A percentile compares a stretch with the other conserved stretches of the same genome.
Evolutionary conservation across 2,113 vertebrate genomes (phyloP).

Genomic region (Ciconia stormi): DNA sequence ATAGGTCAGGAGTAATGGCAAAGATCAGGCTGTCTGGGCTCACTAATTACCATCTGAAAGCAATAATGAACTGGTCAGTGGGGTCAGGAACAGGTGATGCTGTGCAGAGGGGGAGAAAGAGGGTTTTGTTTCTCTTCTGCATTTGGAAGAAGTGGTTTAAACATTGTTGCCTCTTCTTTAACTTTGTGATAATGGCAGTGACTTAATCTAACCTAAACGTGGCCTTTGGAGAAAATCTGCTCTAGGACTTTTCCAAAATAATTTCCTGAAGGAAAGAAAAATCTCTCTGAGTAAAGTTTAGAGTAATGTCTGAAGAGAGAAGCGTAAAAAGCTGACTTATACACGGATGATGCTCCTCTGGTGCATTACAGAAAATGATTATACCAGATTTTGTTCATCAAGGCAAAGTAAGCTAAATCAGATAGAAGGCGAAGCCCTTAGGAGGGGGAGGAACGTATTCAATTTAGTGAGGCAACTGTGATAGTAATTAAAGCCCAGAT

Average conservation of each 20-base stretch:
- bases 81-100: constrained; percentile 63
- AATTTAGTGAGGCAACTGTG: constrained; percentile 58
- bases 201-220: constrained; percentile 26
- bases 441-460: constrained; percentile 29
- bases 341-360: constrained; percentile 40
- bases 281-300: not conserved
- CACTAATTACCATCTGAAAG: constrained; percentile 62
- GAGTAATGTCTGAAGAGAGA: not conserved
- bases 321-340: constrained; percentile 32
- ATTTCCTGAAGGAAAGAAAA: constrained; percentile 42
- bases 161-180: not conserved
- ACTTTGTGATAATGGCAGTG: not conserved
- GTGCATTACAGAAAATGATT: constrained; percentile 48
- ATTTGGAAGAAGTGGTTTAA: not conserved
- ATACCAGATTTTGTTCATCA: constrained; percentile 60
- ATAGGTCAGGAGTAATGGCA: constrained; percentile 34
- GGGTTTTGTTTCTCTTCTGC: not conserved
- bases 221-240: constrained; percentile 19
- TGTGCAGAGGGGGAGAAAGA: not conserved
- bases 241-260: constrained; percentile 12
- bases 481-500: constrained; percentile 61
- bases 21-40: constrained; percentile 59
- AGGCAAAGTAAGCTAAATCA: constrained; percentile 61
- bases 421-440: constrained; percentile 50
- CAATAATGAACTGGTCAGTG: constrained; percentile 53